Evolutionary conservation across 2,113 vertebrate genomes (phyloP), one percentile per base, ranked within the genome.

Genomic region (Athene cunicularia): DNA sequence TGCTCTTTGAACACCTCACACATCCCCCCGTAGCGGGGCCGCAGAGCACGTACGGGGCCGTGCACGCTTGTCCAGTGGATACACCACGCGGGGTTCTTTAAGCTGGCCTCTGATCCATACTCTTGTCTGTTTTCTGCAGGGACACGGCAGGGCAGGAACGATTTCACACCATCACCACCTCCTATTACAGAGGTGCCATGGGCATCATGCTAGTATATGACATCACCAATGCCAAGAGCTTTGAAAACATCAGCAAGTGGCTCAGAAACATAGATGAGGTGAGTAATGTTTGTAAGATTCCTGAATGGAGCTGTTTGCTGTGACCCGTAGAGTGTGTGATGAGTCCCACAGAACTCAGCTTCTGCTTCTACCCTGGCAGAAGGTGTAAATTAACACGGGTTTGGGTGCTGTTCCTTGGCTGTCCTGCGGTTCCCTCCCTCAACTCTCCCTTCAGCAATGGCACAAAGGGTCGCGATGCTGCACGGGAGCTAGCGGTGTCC

Each of bases 191-290:
- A 97, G 99, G 99, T 63, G 99, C 99, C 97, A 99, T 99, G 99
- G 99, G 99, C 88, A 99, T 99, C 98, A 99, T 99, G 99, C 98
- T 99, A 97, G 99, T 99, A 66, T 99, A 99, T 76, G 99, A 99
- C 98, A 99, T 99, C 98, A 99, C 99, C 97, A 99, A 99, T 55
- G 99, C 99, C 98, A 99, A 99, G 99, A 99, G 99, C 98, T 99
- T 99, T 62, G 99, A 99, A 97, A 99, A 99, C 99, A 99, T 99
- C 99, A 99, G 99, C 99, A 99, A 99, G 98, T 99, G 99, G 99
- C 99, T 99, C 96, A 98, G 99, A 98, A 99, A 99, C 98, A 99
- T 99, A 68, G 99, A 99, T 18, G 99, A 99, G 99, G 99, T 99
- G 95, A 98, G 98, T 71, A 5, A 8, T 0, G 18, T 6, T 7